Percentiles rank a stretch among this genome's conserved stretches.
These are phyloP conservation scores for Spodoptera exigua DNA, from an alignment of 2,888 invertebrate genomes.

Conservation along the genomic window DNA sequence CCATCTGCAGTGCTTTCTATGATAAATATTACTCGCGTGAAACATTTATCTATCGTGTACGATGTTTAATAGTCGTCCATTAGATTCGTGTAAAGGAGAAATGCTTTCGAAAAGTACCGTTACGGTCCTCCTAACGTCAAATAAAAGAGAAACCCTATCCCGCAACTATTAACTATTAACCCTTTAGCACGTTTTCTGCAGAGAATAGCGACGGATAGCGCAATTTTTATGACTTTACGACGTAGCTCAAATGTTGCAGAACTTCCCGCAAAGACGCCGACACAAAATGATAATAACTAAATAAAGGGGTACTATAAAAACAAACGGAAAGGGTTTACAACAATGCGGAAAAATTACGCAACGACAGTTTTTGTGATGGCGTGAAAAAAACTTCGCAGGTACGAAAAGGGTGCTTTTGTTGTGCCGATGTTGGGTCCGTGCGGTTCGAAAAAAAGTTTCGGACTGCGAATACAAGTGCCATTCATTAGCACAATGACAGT, in stretches of 20 bases:
- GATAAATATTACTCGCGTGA: slow-evolving; percentile 70
- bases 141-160: slow-evolving; percentile 80
- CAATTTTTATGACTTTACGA: slow-evolving; percentile 87
- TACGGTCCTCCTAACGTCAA: slow-evolving; percentile 72
- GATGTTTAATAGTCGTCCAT: slow-evolving; percentile 70
- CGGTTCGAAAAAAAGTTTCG: slow-evolving; percentile 53
- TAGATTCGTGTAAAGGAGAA: slow-evolving; percentile 69
- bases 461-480: slow-evolving; percentile 75
- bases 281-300: slow-evolving; percentile 66
- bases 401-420: slow-evolving; percentile 76
- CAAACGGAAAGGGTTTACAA: slow-evolving; percentile 88
- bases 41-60: slow-evolving; percentile 72
- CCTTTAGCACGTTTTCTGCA: slow-evolving; percentile 81
- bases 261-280: slow-evolving; percentile 85
- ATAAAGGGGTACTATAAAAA: slow-evolving; percentile 85
- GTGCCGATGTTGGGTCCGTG: slow-evolving; percentile 57
- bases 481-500: slow-evolving; percentile 72
- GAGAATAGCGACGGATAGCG: slow-evolving; percentile 73
- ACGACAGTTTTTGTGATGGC: slow-evolving; percentile 79
- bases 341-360: slow-evolving; percentile 89
- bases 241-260: slow-evolving; percentile 80
- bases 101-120: slow-evolving; percentile 79
- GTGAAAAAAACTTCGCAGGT: slow-evolving; percentile 84
- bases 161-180: slow-evolving; percentile 82
- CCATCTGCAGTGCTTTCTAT: slow-evolving; percentile 51